phyloP scores from a whole-genome alignment of 2,797 vertebrate genomes.

The Girardinus metallicus region DNA sequence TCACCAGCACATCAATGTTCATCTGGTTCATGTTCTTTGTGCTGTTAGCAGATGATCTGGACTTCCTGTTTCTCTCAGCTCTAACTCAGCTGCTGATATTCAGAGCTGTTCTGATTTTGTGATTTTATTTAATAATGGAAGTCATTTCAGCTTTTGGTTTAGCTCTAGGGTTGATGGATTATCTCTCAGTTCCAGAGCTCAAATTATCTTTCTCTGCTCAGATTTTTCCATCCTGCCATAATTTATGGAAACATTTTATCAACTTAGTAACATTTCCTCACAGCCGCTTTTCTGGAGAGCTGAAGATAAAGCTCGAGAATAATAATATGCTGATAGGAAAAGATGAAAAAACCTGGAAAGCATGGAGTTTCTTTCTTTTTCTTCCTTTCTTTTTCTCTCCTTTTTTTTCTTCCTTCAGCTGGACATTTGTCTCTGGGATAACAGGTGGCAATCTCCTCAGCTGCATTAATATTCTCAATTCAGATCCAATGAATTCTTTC shows the following conservation, averaged over 20 bases:
- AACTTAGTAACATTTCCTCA: neutral
- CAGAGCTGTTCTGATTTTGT: neutral
- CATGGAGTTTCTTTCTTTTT: neutral
- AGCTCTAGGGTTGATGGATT: neutral
- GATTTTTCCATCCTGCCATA: neutral
- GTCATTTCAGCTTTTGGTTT: neutral
- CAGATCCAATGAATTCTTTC: slow-evolving; percentile 54
- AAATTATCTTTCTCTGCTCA: neutral
- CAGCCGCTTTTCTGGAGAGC: neutral
- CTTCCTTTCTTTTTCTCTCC: no score
- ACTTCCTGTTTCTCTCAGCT: no score
- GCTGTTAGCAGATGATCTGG: slow-evolving; percentile 24
- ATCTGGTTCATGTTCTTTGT: slow-evolving; percentile 23
- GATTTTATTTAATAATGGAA: neutral
- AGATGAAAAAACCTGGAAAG: neutral
- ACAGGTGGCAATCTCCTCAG: slow-evolving; percentile 65
- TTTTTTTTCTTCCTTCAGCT: neutral
- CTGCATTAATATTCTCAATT: slow-evolving; percentile 45
- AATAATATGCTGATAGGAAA: neutral
- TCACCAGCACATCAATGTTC: no score
- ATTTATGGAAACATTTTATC: neutral
- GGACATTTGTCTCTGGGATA: slow-evolving; percentile 1
- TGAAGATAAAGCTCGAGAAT: neutral
- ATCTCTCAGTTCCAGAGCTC: neutral
- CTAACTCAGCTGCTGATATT: neutral